Conservation (phyloP, 2,797 vertebrate genomes). For the Phataginus tetradactyla region DNA sequence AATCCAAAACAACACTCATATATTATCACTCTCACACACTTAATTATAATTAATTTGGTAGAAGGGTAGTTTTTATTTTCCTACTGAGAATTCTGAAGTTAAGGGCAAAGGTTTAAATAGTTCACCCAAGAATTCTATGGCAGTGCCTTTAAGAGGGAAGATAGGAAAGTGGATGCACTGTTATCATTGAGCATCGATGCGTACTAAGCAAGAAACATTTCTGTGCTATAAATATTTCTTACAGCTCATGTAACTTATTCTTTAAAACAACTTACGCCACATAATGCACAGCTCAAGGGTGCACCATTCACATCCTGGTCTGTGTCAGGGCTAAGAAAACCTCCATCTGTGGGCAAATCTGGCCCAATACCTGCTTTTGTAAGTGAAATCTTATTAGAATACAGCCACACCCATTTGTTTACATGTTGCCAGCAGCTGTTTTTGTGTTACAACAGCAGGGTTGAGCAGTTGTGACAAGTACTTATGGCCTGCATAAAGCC, state of each 20-base stretch:
- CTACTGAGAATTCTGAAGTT: slow-evolving; percentile 46
- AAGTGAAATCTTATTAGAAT: slow-evolving; percentile 48
- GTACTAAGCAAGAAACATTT: slow-evolving; percentile 32
- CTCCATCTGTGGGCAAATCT: background rate
- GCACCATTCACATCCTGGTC: background rate
- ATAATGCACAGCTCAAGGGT: background rate
- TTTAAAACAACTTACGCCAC: slow-evolving; percentile 26
- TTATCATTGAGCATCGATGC: background rate
- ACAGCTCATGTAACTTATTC: background rate
- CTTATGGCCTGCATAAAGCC: background rate
- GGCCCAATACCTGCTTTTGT: background rate
- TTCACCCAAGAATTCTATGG: slow-evolving; percentile 25
- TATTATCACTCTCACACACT: slow-evolving; percentile 3
- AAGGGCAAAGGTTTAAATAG: background rate
- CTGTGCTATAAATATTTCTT: background rate
- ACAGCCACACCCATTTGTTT: background rate
- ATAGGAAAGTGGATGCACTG: background rate
- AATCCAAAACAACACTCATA: background rate
- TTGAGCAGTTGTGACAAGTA: background rate
- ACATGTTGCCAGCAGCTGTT: background rate
- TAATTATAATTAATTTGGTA: slow-evolving; percentile 47
- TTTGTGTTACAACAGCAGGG: background rate
- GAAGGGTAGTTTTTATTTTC: slow-evolving; percentile 41
- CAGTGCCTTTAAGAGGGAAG: slow-evolving; percentile 28
- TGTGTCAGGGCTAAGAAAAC: background rate